A percentile compares a stretch with the other conserved stretches of the same genome.
These are phyloP conservation scores for Halisarca cf. caerulea DNA, from an alignment of 37 sponge, comb jelly and placozoan species.

Conservation along the genomic window DNA sequence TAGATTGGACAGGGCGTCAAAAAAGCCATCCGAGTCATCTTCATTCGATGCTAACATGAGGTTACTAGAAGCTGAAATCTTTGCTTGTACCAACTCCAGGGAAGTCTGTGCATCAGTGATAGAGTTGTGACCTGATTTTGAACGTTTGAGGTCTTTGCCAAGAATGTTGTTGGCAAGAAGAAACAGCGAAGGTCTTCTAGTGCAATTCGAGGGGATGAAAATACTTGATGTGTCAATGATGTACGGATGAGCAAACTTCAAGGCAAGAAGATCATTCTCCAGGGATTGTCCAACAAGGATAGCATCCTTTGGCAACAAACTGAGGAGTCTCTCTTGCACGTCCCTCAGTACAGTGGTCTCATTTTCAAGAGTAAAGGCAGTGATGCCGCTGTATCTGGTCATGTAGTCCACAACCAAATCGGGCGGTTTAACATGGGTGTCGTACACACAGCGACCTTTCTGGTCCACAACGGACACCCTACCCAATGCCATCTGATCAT, in stretches of 20 bases:
- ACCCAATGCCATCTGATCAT: conserved; percentile 60
- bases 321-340: conserved; percentile 69
- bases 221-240: conserved; percentile 81
- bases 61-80: conserved; percentile 53
- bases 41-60: conserved; percentile 29
- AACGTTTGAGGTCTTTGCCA: conserved; percentile 52
- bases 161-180: conserved; percentile 70
- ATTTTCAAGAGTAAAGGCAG: conserved; percentile 56
- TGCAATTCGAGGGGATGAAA: conserved; percentile 40
- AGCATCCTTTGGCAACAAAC: conserved; percentile 64
- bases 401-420: conserved; percentile 76
- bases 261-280: conserved; percentile 93
- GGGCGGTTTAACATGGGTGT: conserved; percentile 81
- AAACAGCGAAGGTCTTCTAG: conserved; percentile 64
- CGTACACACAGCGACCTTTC: conserved; percentile 73
- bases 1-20: conserved; percentile 19
- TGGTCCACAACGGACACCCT: conserved; percentile 89
- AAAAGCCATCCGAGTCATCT: conserved; percentile 6
- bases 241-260: conserved; percentile 66
- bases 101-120: conserved; percentile 83
- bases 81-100: conserved; percentile 86
- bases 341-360: conserved; percentile 78
- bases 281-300: conserved; percentile 95
- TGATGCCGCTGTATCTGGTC: conserved; percentile 94
- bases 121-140: conserved; percentile 73